phyloP scores from a whole-genome alignment of 2,888 invertebrate genomes.

The Rhogogaster chlorosoma region DNA sequence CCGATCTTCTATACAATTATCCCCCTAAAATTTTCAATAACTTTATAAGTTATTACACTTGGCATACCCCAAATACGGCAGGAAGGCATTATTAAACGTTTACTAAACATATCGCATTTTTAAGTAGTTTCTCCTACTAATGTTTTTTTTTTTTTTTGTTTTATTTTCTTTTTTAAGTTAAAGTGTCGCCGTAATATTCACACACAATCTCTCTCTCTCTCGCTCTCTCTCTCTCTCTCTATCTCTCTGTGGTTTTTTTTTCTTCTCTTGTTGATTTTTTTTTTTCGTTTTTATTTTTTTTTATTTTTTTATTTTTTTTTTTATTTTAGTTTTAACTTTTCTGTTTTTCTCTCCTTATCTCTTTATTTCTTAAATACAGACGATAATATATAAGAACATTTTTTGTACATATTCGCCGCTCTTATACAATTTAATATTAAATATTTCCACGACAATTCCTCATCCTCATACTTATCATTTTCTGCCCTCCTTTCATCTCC shows the following conservation, averaged over 20 bases:
- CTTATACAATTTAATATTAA: slow-evolving; percentile 21
- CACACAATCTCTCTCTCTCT: slow-evolving; percentile 54
- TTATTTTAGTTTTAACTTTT: slow-evolving; percentile 32
- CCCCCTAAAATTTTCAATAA: neutral
- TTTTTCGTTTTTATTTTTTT: slow-evolving; percentile 46
- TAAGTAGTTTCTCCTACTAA: slow-evolving; percentile 56
- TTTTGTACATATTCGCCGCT: slow-evolving; percentile 65
- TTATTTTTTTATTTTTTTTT: slow-evolving; percentile 45
- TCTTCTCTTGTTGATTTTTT: slow-evolving; percentile 44
- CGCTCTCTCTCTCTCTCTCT: slow-evolving; percentile 38
- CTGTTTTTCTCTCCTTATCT: neutral
- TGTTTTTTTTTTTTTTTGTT: slow-evolving; percentile 53
- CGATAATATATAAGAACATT: slow-evolving; percentile 58
- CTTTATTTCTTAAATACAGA: slow-evolving; percentile 20
- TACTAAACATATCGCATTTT: slow-evolving; percentile 46
- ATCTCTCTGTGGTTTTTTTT: slow-evolving; percentile 53
- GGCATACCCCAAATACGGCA: slow-evolving; percentile 83
- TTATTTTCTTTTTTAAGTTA: slow-evolving; percentile 53
- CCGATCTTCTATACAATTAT: neutral
- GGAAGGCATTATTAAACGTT: slow-evolving; percentile 79
- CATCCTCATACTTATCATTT: neutral
- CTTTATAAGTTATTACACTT: slow-evolving; percentile 72
- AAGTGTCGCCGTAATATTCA: slow-evolving; percentile 55
- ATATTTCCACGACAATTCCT: slow-evolving; percentile 15
- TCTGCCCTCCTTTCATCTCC: neutral